phyloP scores from a whole-genome alignment of 2,888 invertebrate genomes.

The Pristionchus exspectatus region DNA sequence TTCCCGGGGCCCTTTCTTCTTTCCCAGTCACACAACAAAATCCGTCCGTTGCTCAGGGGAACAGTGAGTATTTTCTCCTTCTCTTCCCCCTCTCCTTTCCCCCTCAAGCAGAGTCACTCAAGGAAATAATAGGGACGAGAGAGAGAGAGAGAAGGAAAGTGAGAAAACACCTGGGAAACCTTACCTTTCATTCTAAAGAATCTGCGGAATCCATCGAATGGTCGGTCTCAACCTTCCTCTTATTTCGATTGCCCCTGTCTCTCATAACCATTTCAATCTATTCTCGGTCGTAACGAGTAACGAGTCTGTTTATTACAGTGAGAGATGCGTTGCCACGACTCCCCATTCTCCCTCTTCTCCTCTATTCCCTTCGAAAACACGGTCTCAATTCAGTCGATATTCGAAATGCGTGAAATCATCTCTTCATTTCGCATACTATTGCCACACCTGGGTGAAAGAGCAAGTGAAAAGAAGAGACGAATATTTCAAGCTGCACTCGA shows the following conservation, averaged over 20 bases:
- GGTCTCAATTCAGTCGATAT: neutral
- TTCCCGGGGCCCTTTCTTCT: slow-evolving; percentile 5
- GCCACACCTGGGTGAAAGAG: neutral
- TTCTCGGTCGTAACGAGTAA: neutral
- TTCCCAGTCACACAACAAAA: slow-evolving; percentile 15
- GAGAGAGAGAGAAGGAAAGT: neutral
- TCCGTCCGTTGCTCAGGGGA: slow-evolving; percentile 32
- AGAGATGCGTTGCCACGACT: slow-evolving; percentile 29
- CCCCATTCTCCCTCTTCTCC: neutral
- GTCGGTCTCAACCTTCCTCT: neutral
- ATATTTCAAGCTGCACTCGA: neutral
- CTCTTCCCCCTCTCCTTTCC: neutral
- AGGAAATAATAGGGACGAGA: slow-evolving; percentile 27
- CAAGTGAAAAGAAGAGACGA: neutral
- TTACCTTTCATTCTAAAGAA: neutral
- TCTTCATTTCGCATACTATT: no score
- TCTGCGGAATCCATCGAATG: neutral
- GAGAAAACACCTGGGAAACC: slow-evolving; percentile 38
- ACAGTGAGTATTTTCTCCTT: slow-evolving; percentile 13
- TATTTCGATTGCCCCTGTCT: neutral
- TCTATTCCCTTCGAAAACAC: neutral
- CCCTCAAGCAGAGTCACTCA: neutral
- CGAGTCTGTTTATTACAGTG: slow-evolving; percentile 46
- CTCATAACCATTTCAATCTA: neutral
- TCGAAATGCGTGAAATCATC: no score